Conservation (phyloP, 2,888 invertebrate genomes). For the Andrena trimmerana region DNA sequence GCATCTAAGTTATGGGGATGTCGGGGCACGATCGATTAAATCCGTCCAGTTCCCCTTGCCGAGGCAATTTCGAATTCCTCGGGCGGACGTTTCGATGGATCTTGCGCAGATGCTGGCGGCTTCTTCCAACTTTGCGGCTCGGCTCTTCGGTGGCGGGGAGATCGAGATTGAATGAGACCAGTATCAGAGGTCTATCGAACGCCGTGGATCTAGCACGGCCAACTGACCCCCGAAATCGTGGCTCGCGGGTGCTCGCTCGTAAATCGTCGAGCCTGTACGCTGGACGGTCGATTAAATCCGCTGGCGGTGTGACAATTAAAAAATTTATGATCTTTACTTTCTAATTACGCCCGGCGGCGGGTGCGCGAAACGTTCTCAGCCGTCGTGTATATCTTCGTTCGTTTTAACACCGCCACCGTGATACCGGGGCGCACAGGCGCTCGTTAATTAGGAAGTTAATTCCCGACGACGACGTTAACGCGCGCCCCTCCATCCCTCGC, state of each 20-base stretch:
- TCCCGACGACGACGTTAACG: conserved; percentile 34
- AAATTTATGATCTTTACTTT: conserved; percentile 57
- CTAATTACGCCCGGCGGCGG: conserved; percentile 42
- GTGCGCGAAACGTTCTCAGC: neutral
- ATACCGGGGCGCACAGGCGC: neutral
- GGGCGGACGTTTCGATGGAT: neutral
- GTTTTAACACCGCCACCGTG: conserved; percentile 25
- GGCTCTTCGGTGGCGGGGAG: neutral
- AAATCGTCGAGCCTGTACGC: conserved; percentile 16
- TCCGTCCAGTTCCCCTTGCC: conserved; percentile 14
- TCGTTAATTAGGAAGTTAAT: conserved; percentile 68
- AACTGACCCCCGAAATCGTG: neutral
- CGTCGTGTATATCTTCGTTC: conserved; percentile 34
- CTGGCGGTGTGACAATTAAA: conserved; percentile 32
- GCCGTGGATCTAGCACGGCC: no score
- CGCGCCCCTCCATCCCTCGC: conserved; percentile 43
- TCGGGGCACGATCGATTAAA: conserved; percentile 46
- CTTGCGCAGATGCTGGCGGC: neutral
- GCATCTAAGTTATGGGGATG: conserved; percentile 40
- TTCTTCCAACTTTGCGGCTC: neutral
- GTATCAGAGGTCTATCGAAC: neutral
- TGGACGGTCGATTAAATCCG: conserved; percentile 45
- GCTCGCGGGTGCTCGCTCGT: neutral
- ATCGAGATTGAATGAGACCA: neutral
- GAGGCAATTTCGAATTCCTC: conserved; percentile 21